These are phyloP conservation scores for Hololepta plana DNA, from an alignment of 2,888 invertebrate genomes.

Conservation along the genomic window DNA sequence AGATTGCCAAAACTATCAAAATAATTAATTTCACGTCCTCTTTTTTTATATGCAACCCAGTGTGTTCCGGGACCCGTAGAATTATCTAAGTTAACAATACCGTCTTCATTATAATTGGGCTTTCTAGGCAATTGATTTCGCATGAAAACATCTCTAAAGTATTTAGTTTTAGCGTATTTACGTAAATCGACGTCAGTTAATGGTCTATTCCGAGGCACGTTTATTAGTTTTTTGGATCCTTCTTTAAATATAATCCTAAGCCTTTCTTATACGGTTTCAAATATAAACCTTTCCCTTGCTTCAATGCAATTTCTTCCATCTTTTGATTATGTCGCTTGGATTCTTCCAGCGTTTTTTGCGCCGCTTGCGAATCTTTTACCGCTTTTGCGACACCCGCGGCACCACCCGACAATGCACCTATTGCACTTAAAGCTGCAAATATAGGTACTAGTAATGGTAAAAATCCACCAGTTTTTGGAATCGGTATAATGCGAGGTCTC, in stretches of 20 bases:
- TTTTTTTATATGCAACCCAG: slow-evolving; percentile 18
- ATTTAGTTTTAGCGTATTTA: slow-evolving; percentile 14
- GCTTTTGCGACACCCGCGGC: slow-evolving; percentile 20
- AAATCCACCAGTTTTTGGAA: slow-evolving; percentile 19
- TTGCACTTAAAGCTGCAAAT: slow-evolving; percentile 19
- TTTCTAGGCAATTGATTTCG: slow-evolving; percentile 19
- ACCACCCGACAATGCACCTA: slow-evolving; percentile 20
- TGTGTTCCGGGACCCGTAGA: slow-evolving; percentile 14
- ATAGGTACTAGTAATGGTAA: slow-evolving; percentile 18
- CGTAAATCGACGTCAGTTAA: slow-evolving; percentile 16
- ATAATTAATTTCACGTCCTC: slow-evolving; percentile 14
- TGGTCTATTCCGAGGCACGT: slow-evolving; percentile 13
- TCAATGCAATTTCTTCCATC: slow-evolving; percentile 20
- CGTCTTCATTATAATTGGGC: slow-evolving; percentile 13
- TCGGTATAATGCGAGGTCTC: too few species aligned
- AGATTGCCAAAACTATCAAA: slow-evolving; percentile 21
- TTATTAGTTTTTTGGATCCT: slow-evolving; percentile 10
- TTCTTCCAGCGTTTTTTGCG: slow-evolving; percentile 17
- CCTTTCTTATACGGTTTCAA: slow-evolving; percentile 15
- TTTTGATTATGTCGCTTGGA: slow-evolving; percentile 18
- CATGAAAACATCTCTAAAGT: slow-evolving; percentile 20
- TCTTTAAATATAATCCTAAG: slow-evolving; percentile 9
- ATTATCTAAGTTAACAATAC: slow-evolving; percentile 15
- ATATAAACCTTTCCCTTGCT: slow-evolving; percentile 16
- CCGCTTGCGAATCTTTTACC: slow-evolving; percentile 17